Percentiles rank a stretch among this genome's conserved stretches.
Conservation (phyloP, 2,888 invertebrate genomes). For the Boloria euphrosyne region DNA sequence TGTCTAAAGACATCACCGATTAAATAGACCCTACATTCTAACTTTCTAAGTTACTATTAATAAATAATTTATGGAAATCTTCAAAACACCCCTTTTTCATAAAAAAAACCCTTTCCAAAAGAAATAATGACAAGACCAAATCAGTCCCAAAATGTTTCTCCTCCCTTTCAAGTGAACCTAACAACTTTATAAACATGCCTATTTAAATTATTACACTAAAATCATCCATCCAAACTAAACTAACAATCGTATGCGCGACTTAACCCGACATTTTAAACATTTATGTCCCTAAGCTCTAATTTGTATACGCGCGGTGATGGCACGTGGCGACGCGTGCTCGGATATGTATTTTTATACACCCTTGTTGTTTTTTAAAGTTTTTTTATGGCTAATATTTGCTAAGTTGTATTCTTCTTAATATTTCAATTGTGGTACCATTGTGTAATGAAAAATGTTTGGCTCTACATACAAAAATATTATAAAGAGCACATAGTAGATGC, state of each 20-base stretch:
- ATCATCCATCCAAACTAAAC: constrained; percentile 58
- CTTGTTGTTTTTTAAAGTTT: constrained; percentile 16
- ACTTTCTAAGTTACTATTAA: too few relatives aligned
- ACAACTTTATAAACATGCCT: constrained; percentile 26
- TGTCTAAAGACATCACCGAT: too few relatives aligned
- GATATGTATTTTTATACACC: constrained; percentile 34
- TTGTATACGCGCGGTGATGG: constrained; percentile 69
- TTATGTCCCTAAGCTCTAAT: constrained; percentile 70
- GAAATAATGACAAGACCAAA: neutral
- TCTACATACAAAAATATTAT: too few relatives aligned
- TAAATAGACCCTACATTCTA: too few relatives aligned
- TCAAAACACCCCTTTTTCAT: too few relatives aligned
- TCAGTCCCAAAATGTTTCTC: neutral
- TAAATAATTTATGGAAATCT: too few relatives aligned
- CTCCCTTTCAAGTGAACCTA: constrained; percentile 4
- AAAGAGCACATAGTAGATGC: too few relatives aligned
- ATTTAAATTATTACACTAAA: constrained; percentile 57
- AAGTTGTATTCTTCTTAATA: constrained; percentile 4
- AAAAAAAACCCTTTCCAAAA: neutral
- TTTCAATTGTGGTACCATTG: neutral
- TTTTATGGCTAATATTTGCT: constrained; percentile 13
- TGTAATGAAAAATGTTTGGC: neutral
- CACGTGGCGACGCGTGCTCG: constrained; percentile 69
- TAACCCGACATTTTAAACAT: constrained; percentile 59
- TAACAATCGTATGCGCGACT: constrained; percentile 77